Evolutionary conservation across 2,888 invertebrate species (phyloP), one percentile per base, ranked within the genome.

Genomic region (Sarcophaga carnaria): DNA sequence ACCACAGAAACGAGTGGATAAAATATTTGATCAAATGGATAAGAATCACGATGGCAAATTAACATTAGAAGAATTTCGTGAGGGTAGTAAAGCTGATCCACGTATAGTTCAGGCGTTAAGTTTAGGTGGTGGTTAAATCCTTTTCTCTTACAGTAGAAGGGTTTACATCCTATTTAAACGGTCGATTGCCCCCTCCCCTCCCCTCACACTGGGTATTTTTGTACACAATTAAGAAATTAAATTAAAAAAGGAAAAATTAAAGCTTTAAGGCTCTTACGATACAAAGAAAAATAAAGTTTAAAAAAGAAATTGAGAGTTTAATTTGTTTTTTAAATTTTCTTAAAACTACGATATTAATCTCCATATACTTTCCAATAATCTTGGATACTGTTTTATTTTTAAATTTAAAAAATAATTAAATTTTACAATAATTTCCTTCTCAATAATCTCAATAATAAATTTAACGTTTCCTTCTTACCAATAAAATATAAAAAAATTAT

Each of bases 21-120:
- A 98, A 94, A 99, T 99, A 93, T 99, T 99, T 94, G 98, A 98
- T 94, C 98, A 99, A 94, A 99, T 99, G 99, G 99, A 99, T 94
- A 99, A 97, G 95, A 99, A 99, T 94, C 98, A 99, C 94, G 99
- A 99, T 94, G 98, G 99, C 94, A 96, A 97, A 92, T 95, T 99
- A 91, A 99, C 99, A 78, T 95, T 99, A 90, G 99, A 99, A 93
- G 99, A 99, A 94, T 99, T 99, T 95, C 96, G 99, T 92, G 99
- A 99, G 94, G 99, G 99, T 90, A 99, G 98, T 94, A 99, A 99
- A 94, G 98, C 98, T 81, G 99, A 99, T 94, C 99, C 99, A 59
- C 96, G 99, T 93, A 99, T 99, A 93, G 98, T 99, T 84, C 99
- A 99, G 94, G 99, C 99, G 78, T 95, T 99, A 88, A 97, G 97